Evolutionary conservation across 1,140 invertebrate species (phyloP), one percentile per base, ranked within the genome.

Genomic region (Lepidostoma basale): DNA sequence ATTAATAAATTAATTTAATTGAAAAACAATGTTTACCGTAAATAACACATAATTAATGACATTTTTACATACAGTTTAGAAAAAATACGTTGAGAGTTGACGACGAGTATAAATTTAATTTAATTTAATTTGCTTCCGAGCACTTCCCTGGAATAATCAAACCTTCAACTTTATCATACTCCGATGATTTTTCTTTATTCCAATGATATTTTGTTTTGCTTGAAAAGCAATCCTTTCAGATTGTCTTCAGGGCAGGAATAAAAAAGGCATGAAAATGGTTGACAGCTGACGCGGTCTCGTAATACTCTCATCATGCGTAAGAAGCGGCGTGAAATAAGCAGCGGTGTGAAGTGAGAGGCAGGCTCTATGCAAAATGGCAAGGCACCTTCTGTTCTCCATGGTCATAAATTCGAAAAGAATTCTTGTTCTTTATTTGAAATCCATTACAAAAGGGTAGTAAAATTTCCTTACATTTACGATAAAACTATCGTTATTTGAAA

Each of bases 281-380:
- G 56, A 54, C 56, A 60, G 56, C 54, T 60, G 56, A 60, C 56
- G 39, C 56, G 16, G 52, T 44, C 56, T 26, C 36, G 16, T 60
- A 42, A 42, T 60, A 60, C 42, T 60, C 56, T 18, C 39, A 26
- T 40, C 33, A 26, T 40, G 56, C 25, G 56, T 26, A 23, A 25
- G 36, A 26, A 42, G 22, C 16, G 33, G 25, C 30, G 30, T 33
- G 5, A 42, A n/a, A 49, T 47, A 23, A n/a, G n/a, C n/a, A n/a
- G n/a, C n/a, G n/a, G 30, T 33, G 30, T 33, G 30, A 33, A 33
- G 6, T 12, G 12, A 12, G 30, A 33, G 12, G 6, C 6, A 33
- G 30, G 30, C 5, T 40, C n/a, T 25, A 60, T 42, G 56, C 56
- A 60, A 60, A 60, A 60, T 22, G 6, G 5, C 3, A 16, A 40